These are phyloP conservation scores for Hymenopus coronatus DNA, from an alignment of 2,888 invertebrate genomes.

Conservation along the genomic window DNA sequence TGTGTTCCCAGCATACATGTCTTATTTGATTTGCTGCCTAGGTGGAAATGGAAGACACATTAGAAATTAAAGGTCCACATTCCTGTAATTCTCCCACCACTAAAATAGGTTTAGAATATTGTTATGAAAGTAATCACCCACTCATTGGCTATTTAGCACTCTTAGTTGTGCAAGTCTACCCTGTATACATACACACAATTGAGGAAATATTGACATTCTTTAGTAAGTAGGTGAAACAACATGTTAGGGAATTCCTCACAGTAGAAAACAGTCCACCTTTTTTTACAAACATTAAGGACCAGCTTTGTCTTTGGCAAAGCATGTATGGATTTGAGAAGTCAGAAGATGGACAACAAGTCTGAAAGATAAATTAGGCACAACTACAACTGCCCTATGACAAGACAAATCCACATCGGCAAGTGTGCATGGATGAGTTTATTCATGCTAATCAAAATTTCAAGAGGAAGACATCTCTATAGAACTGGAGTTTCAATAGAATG, in stretches of 20 bases:
- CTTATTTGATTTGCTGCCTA: not conserved
- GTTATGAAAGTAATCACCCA: not conserved
- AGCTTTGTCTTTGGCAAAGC: no score
- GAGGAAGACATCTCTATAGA: no score
- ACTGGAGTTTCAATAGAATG: no score
- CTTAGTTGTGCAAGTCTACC: not conserved
- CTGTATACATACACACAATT: not conserved
- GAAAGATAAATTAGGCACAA: no score
- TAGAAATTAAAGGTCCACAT: not conserved
- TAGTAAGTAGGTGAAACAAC: not conserved
- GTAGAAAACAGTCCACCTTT: not conserved
- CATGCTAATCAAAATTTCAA: no score
- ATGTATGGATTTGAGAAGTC: no score
- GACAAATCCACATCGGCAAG: no score
- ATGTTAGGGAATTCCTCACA: not conserved
- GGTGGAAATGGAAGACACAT: not conserved
- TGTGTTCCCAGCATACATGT: not conserved
- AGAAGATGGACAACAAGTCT: no score
- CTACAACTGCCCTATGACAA: no score
- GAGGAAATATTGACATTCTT: not conserved
- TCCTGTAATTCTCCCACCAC: not conserved
- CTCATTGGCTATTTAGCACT: no score
- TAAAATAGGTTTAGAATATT: not conserved
- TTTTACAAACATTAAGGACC: not conserved
- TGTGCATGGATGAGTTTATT: no score